Evolutionary conservation across 2,113 vertebrate species (phyloP).

Genomic region (Tympanuchus pallidicinctus): DNA sequence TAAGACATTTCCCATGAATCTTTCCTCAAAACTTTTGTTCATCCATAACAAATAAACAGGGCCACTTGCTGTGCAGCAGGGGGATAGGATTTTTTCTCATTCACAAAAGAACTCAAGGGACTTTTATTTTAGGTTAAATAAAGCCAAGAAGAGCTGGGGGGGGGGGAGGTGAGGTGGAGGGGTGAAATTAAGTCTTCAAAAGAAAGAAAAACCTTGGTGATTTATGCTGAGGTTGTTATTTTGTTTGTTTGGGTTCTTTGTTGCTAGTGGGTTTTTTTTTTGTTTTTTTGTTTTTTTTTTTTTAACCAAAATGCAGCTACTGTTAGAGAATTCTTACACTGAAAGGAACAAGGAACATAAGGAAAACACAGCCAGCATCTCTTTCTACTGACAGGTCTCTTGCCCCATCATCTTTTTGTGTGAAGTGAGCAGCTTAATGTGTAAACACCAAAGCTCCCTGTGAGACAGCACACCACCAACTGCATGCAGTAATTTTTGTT

Average conservation of each 20-base stretch:
- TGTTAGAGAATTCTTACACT: conserved; percentile 25
- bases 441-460: not conserved
- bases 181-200: not conserved
- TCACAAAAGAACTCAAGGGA: not conserved
- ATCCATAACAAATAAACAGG: conserved; percentile 4
- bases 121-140: conserved; percentile 47
- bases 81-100: not conserved
- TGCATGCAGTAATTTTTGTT: not conserved
- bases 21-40: conserved; percentile 10
- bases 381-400: not conserved
- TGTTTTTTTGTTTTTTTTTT: not conserved
- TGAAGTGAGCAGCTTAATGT: not conserved
- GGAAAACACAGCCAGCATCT: conserved; percentile 6
- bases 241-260: not conserved
- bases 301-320: conserved; percentile 51
- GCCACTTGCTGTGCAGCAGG: not conserved
- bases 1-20: conserved; percentile 33
- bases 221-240: not conserved
- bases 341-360: not conserved
- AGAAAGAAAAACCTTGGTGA: conserved; percentile 25
- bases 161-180: too few relatives aligned
- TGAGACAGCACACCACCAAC: not conserved
- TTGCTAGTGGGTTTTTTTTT: not conserved
- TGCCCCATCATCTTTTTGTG: not conserved
- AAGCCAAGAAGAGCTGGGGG: not conserved